Evolutionary conservation across 2,113 vertebrate genomes (phyloP).

Genomic region (Tor tambroides): DNA sequence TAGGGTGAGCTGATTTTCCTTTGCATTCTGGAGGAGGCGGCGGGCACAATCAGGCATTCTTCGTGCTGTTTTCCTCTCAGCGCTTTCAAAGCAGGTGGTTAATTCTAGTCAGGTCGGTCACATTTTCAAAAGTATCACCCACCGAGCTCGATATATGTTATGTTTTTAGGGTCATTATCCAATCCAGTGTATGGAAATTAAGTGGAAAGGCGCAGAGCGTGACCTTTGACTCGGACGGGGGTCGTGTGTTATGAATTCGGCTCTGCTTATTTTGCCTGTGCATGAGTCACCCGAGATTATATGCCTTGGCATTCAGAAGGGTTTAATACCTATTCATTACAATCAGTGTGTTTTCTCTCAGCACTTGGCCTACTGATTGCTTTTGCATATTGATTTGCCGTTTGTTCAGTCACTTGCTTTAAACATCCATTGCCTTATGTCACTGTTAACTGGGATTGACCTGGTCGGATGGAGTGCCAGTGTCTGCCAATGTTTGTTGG

Average conservation of each 20-base stretch:
- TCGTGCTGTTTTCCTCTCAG: slow-evolving; percentile 27
- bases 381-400: slow-evolving; percentile 52
- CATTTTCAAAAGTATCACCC: slow-evolving; percentile 41
- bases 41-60: slow-evolving; percentile 48
- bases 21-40: slow-evolving; percentile 31
- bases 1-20: slow-evolving; percentile 27
- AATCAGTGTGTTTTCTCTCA: slow-evolving; percentile 57
- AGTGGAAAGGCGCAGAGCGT: slow-evolving; percentile 52
- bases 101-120: slow-evolving; percentile 49
- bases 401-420: slow-evolving; percentile 23
- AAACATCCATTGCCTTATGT: background rate
- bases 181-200: slow-evolving; percentile 56
- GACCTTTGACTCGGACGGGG: slow-evolving; percentile 56
- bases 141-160: slow-evolving; percentile 20
- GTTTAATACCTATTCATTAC: slow-evolving; percentile 60
- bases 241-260: slow-evolving; percentile 38
- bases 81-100: slow-evolving; percentile 55
- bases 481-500: background rate
- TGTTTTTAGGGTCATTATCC: slow-evolving; percentile 50
- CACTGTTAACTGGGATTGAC: slow-evolving; percentile 27
- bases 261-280: slow-evolving; percentile 40
- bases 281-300: slow-evolving; percentile 57
- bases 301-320: slow-evolving; percentile 52
- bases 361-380: slow-evolving; percentile 56
- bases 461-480: background rate